These are phyloP conservation scores for Aricia agestis DNA, from an alignment of 1,140 invertebrate genomes.

Conservation along the genomic window DNA sequence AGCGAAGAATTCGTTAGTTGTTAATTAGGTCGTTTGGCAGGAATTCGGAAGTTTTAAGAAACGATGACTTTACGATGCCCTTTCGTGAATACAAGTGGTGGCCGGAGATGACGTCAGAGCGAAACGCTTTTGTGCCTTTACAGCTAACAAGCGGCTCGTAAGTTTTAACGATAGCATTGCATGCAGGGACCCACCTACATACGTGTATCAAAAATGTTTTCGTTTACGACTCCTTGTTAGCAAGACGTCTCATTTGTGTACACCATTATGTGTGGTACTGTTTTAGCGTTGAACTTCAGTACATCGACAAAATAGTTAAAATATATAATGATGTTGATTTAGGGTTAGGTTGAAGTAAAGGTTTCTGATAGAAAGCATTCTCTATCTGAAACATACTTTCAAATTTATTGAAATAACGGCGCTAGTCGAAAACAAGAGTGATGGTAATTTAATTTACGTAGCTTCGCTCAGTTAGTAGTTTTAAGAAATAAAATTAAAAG, in stretches of 20 bases:
- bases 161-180: conserved; percentile 32
- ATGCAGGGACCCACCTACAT: conserved; percentile 21
- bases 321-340: neutral
- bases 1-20: neutral
- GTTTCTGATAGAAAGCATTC: neutral
- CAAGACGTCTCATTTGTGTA: neutral
- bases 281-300: too few relatives aligned
- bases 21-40: neutral
- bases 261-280: too few relatives aligned
- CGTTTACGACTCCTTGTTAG: conserved; percentile 12
- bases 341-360: neutral
- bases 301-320: neutral
- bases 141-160: conserved; percentile 14
- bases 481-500: too few relatives aligned
- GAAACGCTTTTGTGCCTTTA: conserved; percentile 5
- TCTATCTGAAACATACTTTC: too few relatives aligned
- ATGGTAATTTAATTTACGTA: too few relatives aligned
- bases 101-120: conserved; percentile 1
- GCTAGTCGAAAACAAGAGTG: too few relatives aligned
- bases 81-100: too few relatives aligned
- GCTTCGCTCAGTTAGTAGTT: too few relatives aligned
- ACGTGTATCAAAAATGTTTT: neutral
- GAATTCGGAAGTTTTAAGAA: neutral
- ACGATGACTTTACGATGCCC: neutral
- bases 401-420: too few relatives aligned